Percentiles rank a stretch among this genome's conserved stretches.
These are phyloP conservation scores for Agrochola macilenta DNA, from an alignment of 2,888 invertebrate genomes.

Conservation along the genomic window DNA sequence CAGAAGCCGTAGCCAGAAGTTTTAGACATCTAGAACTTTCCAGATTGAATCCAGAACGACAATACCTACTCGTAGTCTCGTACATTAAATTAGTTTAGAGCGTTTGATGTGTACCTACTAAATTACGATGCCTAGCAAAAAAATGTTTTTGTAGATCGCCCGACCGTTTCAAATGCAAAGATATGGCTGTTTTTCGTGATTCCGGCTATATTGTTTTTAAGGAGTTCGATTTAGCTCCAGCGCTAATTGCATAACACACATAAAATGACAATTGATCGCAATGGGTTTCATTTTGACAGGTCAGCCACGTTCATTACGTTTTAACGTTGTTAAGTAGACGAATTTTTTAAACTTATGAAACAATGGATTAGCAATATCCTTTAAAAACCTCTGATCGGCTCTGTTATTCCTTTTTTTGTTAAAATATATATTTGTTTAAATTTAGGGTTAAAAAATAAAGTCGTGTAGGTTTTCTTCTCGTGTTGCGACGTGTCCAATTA, in stretches of 20 bases:
- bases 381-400: no score
- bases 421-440: no score
- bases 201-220: constrained; percentile 6
- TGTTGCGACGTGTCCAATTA: background rate
- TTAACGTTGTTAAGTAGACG: no score
- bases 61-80: background rate
- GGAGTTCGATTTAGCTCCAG: background rate
- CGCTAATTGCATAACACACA: no score
- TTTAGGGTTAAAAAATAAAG: background rate
- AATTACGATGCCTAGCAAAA: background rate
- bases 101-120: background rate
- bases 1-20: background rate
- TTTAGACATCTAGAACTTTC: constrained; percentile 33
- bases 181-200: constrained; percentile 12
- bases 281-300: no score
- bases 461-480: background rate
- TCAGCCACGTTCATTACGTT: no score
- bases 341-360: no score
- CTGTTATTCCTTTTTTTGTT: background rate
- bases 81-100: constrained; percentile 1
- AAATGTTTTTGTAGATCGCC: constrained; percentile 4
- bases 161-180: constrained; percentile 13
- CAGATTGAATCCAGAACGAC: constrained; percentile 10
- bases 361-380: no score
- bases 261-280: no score